Conservation (phyloP, 2,888 invertebrate genomes). For the Dicyrtoma fusca region DNA sequence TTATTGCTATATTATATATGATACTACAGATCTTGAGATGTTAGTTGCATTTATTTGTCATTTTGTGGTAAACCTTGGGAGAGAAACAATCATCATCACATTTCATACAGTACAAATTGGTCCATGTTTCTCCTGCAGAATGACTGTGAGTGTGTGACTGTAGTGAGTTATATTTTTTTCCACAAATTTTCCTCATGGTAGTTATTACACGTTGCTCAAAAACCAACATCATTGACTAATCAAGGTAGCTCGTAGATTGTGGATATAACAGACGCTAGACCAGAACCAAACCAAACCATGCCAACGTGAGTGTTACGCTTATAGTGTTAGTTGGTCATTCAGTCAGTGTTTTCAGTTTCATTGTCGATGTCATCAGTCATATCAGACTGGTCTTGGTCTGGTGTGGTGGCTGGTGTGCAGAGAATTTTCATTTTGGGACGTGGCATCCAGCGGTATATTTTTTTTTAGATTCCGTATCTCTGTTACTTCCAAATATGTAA, state of each 20-base stretch:
- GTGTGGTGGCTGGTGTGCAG: too few species aligned
- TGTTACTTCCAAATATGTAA: too few species aligned
- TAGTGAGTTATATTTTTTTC: constrained; percentile 14
- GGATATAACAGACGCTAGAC: too few species aligned
- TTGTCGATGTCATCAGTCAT: neutral
- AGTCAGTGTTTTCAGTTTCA: too few species aligned
- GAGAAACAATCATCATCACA: constrained; percentile 20
- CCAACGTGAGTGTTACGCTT: too few species aligned
- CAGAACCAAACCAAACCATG: too few species aligned
- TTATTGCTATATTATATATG: neutral
- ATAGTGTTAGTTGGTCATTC: too few species aligned
- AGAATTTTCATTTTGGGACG: too few species aligned
- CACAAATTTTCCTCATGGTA: neutral
- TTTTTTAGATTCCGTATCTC: too few species aligned
- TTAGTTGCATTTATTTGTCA: constrained; percentile 25
- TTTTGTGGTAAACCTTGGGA: constrained; percentile 30
- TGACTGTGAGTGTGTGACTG: too few species aligned
- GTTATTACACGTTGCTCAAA: neutral
- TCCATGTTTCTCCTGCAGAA: too few species aligned
- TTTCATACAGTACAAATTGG: neutral
- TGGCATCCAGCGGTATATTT: too few species aligned
- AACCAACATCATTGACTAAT: constrained; percentile 18
- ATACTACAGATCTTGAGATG: neutral
- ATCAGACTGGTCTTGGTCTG: neutral
- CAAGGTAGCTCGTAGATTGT: constrained; percentile 10